Evolutionary conservation across 2,888 invertebrate species (phyloP).

Genomic region (Andrena minutula): DNA sequence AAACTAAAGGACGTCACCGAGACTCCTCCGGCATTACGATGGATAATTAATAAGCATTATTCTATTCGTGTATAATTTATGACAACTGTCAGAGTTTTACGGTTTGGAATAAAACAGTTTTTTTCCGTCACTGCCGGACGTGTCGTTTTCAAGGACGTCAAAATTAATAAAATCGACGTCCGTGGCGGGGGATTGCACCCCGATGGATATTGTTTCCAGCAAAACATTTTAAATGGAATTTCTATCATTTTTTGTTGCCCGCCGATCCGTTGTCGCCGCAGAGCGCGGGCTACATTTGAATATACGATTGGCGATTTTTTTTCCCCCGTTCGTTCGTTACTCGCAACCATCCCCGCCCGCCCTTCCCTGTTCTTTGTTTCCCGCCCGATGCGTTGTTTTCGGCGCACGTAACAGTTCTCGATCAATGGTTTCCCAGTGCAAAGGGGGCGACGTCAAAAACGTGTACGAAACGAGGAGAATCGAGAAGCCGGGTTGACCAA

Average conservation of each 20-base stretch:
- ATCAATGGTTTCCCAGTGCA: slow-evolving; percentile 21
- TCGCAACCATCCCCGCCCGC: background rate
- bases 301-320: slow-evolving; percentile 60
- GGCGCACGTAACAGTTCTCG: slow-evolving; percentile 12
- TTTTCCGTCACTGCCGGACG: too few species aligned
- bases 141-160: slow-evolving; percentile 31
- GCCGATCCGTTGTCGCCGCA: slow-evolving; percentile 19
- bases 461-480: background rate
- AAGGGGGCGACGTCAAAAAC: background rate
- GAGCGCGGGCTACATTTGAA: slow-evolving; percentile 52
- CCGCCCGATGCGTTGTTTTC: slow-evolving; percentile 2
- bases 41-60: too few species aligned
- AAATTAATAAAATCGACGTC: slow-evolving; percentile 56
- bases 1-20: too few species aligned
- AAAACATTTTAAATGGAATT: slow-evolving; percentile 47
- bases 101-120: too few species aligned
- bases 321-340: slow-evolving; percentile 22
- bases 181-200: slow-evolving; percentile 5
- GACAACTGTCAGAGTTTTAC: too few species aligned
- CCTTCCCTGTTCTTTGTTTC: slow-evolving; percentile 16
- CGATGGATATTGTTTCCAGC: slow-evolving; percentile 27
- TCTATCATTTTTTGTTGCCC: slow-evolving; percentile 34
- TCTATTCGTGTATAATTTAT: too few species aligned
- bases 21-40: too few species aligned
- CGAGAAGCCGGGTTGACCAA: background rate